A percentile compares a stretch with the other conserved stretches of the same genome.
Evolutionary conservation across 2,797 vertebrate species (phyloP).

Genomic region (Sylvia borin): DNA sequence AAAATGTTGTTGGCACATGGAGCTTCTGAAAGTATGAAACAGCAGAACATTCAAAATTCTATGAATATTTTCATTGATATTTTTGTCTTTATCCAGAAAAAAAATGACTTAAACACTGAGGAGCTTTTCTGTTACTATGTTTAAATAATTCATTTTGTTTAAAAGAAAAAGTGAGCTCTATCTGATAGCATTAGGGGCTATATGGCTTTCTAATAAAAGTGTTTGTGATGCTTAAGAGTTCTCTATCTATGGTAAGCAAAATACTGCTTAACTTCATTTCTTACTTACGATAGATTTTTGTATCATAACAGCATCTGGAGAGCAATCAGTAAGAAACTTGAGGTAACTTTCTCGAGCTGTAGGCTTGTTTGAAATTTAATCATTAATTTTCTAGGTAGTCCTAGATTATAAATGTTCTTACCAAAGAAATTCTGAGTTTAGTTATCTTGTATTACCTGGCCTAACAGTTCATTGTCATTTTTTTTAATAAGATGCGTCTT

Average conservation of each 20-base stretch:
- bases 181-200: neutral
- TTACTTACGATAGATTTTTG: neutral
- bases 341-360: conserved; percentile 50
- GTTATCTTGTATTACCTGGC: conserved; percentile 27
- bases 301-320: neutral
- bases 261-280: neutral
- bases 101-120: neutral
- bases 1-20: neutral
- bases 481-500: conserved; percentile 36
- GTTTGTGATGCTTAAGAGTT: neutral
- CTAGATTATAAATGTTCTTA: conserved; percentile 24
- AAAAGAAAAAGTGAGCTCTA: neutral
- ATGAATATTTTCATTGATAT: neutral
- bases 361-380: conserved; percentile 40
- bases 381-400: conserved; percentile 22
- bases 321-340: conserved; percentile 40
- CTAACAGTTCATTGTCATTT: neutral
- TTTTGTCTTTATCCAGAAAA: neutral
- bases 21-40: neutral
- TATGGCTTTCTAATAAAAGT: neutral
- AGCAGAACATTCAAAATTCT: neutral
- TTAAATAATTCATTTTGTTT: neutral
- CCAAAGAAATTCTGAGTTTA: conserved; percentile 44
- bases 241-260: conserved; percentile 1
- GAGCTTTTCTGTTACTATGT: neutral